phyloP scores from a whole-genome alignment of 2,888 invertebrate species.

The Resseliella maxima region DNA sequence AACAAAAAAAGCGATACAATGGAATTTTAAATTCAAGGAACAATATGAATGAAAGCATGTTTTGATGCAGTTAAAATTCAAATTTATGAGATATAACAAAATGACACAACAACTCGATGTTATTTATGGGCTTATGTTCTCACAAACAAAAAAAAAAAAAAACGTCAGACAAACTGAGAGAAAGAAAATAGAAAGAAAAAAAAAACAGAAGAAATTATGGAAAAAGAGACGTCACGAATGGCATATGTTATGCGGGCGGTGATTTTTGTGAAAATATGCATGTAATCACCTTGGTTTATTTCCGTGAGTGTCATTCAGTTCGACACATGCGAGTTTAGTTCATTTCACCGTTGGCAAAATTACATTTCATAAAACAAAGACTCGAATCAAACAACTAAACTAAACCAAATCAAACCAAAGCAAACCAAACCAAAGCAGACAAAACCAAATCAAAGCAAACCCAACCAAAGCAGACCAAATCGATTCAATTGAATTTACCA shows the following conservation, averaged over 20 bases:
- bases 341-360: background rate
- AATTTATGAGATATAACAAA: slow-evolving; percentile 31
- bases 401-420: too few relatives aligned
- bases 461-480: background rate
- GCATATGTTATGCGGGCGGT: background rate
- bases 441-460: too few relatives aligned
- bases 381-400: too few relatives aligned
- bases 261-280: slow-evolving; percentile 17
- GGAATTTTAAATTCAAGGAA: background rate
- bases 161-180: background rate
- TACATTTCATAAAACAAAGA: too few relatives aligned
- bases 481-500: background rate
- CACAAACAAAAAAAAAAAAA: background rate
- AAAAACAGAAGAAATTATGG: background rate
- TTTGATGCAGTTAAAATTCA: background rate
- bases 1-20: background rate
- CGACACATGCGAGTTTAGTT: background rate
- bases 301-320: slow-evolving; percentile 31
- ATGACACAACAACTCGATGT: slow-evolving; percentile 23
- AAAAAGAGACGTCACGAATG: background rate
- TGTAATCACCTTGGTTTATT: background rate
- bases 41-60: background rate
- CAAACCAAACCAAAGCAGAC: too few relatives aligned
- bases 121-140: slow-evolving; percentile 9
- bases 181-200: background rate